Evolutionary conservation across 2,888 invertebrate genomes (phyloP).

Genomic region (Eristalinus sepulchralis): DNA sequence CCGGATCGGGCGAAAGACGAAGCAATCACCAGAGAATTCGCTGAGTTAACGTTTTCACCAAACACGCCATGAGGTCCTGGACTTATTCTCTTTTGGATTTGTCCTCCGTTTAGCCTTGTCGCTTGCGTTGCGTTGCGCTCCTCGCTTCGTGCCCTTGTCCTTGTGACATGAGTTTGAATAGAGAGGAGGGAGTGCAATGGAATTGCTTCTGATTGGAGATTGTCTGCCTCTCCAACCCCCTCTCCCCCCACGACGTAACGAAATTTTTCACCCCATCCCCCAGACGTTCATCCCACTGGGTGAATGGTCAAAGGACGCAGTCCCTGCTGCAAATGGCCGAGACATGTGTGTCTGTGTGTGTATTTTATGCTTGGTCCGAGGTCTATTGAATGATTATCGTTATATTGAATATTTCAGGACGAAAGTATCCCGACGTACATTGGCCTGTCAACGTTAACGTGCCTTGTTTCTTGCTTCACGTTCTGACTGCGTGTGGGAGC

Average conservation of each 20-base stretch:
- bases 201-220: constrained; percentile 59
- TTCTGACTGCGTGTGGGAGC: constrained; percentile 1
- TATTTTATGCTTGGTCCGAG: constrained; percentile 52
- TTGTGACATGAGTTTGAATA: neutral
- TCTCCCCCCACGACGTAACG: constrained; percentile 10
- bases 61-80: constrained; percentile 40
- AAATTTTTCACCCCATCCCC: constrained; percentile 36
- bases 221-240: constrained; percentile 29
- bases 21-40: constrained; percentile 66
- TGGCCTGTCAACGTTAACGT: constrained; percentile 49
- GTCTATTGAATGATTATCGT: constrained; percentile 70
- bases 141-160: constrained; percentile 5
- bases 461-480: constrained; percentile 23
- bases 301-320: neutral
- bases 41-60: constrained; percentile 69
- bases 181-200: neutral
- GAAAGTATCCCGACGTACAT: constrained; percentile 39
- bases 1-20: constrained; percentile 53
- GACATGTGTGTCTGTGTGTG: constrained; percentile 27
- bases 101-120: constrained; percentile 60
- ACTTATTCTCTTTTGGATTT: constrained; percentile 39
- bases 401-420: constrained; percentile 63
- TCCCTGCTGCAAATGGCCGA: constrained; percentile 5
- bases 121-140: constrained; percentile 50
- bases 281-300: neutral